Percentiles rank a stretch among this genome's conserved stretches.
phyloP scores from a whole-genome alignment of 2,888 invertebrate genomes.

The Synanthedon vespiformis region DNA sequence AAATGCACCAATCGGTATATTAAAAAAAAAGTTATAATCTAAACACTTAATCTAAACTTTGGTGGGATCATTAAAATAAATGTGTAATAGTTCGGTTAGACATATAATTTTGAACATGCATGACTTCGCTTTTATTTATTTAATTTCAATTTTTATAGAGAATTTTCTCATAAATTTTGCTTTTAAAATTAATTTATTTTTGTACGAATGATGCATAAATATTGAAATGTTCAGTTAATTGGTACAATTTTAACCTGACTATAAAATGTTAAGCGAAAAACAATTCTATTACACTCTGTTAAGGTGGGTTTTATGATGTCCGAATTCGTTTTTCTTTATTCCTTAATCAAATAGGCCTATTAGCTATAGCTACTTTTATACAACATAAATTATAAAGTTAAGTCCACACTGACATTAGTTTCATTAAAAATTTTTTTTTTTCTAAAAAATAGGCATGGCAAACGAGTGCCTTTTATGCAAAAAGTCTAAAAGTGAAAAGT shows the following conservation, averaged over 20 bases:
- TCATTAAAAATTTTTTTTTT: not conserved
- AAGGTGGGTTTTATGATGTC: not conserved
- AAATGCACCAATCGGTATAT: slow-evolving; percentile 24
- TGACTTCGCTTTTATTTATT: too few species aligned
- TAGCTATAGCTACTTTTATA: slow-evolving; percentile 8
- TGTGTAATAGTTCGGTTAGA: slow-evolving; percentile 45
- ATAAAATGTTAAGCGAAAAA: slow-evolving; percentile 22
- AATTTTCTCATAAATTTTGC: too few species aligned
- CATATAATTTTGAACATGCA: not conserved
- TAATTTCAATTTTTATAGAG: too few species aligned
- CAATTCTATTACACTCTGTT: slow-evolving; percentile 30
- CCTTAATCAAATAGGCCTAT: slow-evolving; percentile 4
- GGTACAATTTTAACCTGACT: too few species aligned
- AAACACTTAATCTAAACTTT: slow-evolving; percentile 64
- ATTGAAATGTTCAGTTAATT: too few species aligned
- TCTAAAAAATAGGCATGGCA: slow-evolving; percentile 9
- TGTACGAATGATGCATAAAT: too few species aligned
- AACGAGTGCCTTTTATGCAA: slow-evolving; percentile 8
- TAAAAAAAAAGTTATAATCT: slow-evolving; percentile 23
- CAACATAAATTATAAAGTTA: not conserved
- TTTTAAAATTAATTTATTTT: too few species aligned
- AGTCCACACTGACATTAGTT: not conserved
- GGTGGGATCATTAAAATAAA: slow-evolving; percentile 58
- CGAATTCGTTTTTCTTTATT: not conserved
- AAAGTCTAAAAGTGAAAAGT: too few species aligned